Evolutionary conservation across 2,113 vertebrate species (phyloP), one percentile per base, ranked within the genome.

Genomic region (Dasyprocta punctata): DNA sequence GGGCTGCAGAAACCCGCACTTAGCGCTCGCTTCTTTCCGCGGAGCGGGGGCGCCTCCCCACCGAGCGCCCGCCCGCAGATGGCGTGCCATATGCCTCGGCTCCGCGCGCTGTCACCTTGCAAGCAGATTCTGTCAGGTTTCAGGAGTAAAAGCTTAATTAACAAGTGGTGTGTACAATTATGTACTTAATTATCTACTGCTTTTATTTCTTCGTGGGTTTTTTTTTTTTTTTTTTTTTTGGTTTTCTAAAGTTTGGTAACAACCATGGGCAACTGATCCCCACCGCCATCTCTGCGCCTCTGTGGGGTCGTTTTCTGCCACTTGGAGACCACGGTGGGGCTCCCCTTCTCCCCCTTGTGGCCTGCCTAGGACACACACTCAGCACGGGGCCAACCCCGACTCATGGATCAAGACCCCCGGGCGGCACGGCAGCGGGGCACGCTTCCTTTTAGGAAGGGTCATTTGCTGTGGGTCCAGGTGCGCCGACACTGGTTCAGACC

Each of bases 141-240:
- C 92, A 94, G 97, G 96, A 98, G 97, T 98, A 97, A 98, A 98
- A 98, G 97, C 98, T 99, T 99, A 99, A 99, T 99, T 99, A 99
- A 99, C 97, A 96, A 96, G 98, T 98, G 98, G 98, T 97, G 95
- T 98, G 97, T 98, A 98, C 98, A 98, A 97, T 99, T 98, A 98
- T 78, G 90, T 95, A 97, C 98, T 98, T 99, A 98, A 99, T 99
- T 99, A 98, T 98, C 98, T 86, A 94, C 7, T 12, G 80, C 5
- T 98, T 98, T 98, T 97, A 13, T 63, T 98, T 97, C 98, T 98
- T 98, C 98, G 98, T 98, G n/a, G n/a, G n/a, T n/a, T n/a, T n/a
- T n/a, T n/a, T n/a, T n/a, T n/a, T n/a, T n/a, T n/a, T n/a, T n/a
- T n/a, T n/a, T 98, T 96, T 96, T 97, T 88, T 24, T 60, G 4